Evolutionary conservation across 1,140 invertebrate species (phyloP), one percentile per base, ranked within the genome.

Genomic region (Drosophila seguyi): DNA sequence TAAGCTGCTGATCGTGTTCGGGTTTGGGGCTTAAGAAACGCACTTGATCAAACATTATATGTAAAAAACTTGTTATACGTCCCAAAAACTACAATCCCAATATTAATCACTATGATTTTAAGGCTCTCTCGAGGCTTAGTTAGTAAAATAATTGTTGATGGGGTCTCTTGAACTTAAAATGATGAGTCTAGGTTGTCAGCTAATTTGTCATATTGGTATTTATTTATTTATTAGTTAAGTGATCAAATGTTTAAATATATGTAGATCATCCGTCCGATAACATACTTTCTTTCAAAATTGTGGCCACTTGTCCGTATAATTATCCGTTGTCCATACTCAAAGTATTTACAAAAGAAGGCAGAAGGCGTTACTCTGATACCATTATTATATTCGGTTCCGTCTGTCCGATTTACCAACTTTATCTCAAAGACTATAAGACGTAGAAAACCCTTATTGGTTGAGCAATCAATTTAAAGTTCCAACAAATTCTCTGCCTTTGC

Each of bases 11-110:
- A n/a, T n/a, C n/a, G n/a, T 41, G 7, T 16, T 25, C 11, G 16
- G n/a, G 14, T n/a, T n/a, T n/a, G n/a, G 20, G 6, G 13, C 16
- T 39, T 62, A 22, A 59, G 52, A 55, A 59, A 18, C 38, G 18
- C 55, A 63, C 27, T 63, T 41, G 25, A 59, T 38, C 16, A 20
- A 34, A 20, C 11, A 14, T 52, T 34, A 18, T 18, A 10, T 6
- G 20, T 47, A 4, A 45, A 8, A 20, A 20, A 10, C 11, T 42
- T 6, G 18, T 14, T 27, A 48, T 11, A 18, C 5, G 25, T 27
- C 16, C 22, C 16, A 10, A 27, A 22, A 45, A 14, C 14, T 45
- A 4, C 20, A 45, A 22, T 45, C 11, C 13, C 20, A 22, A 44
- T 16, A 16, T n/a, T 47, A 47, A 16, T 8, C 3, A 22, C 6